These are phyloP conservation scores for Chloroceryle amazona DNA, from an alignment of 2,797 vertebrate genomes.

Conservation along the genomic window DNA sequence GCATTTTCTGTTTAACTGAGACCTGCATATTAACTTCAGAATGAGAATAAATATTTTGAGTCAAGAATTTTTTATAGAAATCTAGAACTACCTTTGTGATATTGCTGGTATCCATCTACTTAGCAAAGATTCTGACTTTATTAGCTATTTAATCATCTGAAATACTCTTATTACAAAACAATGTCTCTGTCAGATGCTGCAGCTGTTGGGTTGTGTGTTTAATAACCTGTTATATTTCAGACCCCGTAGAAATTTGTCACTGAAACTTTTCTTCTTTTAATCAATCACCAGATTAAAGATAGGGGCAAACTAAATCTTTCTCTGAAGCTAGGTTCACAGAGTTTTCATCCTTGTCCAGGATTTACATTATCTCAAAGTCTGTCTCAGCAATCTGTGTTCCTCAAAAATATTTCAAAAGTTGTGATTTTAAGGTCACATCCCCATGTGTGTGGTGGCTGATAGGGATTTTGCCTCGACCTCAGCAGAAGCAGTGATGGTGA, in stretches of 20 bases:
- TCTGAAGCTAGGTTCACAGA: not conserved
- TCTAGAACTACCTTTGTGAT: constrained; percentile 48
- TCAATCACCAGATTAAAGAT: not conserved
- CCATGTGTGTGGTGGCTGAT: not conserved
- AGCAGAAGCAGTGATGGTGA: accelerated
- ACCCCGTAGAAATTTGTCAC: constrained; percentile 6
- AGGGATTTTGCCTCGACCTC: not conserved
- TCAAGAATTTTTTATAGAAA: constrained; percentile 23
- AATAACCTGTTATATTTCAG: constrained; percentile 52
- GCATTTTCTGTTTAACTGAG: constrained; percentile 1
- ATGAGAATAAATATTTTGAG: constrained; percentile 20
- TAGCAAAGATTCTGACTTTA: constrained; percentile 37
- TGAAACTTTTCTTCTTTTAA: not conserved
- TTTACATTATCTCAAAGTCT: not conserved
- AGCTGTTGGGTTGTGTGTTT: constrained; percentile 1
- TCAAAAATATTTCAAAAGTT: not conserved
- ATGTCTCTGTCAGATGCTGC: constrained; percentile 29
- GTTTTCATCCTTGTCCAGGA: not conserved
- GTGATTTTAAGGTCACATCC: not conserved
- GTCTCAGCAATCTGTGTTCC: not conserved
- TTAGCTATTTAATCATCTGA: constrained; percentile 49
- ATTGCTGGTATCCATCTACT: constrained; percentile 48
- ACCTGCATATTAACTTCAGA: not conserved
- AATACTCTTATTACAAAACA: constrained; percentile 52
- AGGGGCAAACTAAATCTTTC: not conserved